These are phyloP conservation scores for Prenolepis imparis DNA, from an alignment of 2,888 invertebrate species.

Conservation along the genomic window DNA sequence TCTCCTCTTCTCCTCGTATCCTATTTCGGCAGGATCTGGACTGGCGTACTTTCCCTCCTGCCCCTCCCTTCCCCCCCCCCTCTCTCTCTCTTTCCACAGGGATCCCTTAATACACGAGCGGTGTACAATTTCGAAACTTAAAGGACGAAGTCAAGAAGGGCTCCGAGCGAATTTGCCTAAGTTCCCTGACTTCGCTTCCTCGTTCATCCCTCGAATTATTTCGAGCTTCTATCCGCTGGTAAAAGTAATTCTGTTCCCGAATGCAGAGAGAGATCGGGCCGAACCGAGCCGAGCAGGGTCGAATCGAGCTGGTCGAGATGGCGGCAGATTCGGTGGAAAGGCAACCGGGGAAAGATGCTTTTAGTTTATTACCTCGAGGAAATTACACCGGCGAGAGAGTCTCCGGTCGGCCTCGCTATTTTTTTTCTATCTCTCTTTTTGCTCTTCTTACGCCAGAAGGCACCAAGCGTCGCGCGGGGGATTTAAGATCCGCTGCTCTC, in stretches of 20 bases:
- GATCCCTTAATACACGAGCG: constrained; percentile 44
- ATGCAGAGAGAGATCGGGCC: constrained; percentile 34
- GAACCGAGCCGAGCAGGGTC: constrained; percentile 11
- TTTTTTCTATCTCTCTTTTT: constrained; percentile 5
- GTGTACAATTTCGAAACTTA: constrained; percentile 59
- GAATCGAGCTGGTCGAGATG: constrained; percentile 39
- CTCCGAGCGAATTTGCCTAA: constrained; percentile 58
- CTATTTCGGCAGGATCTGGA: constrained; percentile 42
- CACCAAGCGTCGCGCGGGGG: constrained; percentile 19
- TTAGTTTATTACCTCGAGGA: constrained; percentile 79
- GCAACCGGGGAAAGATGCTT: constrained; percentile 73
- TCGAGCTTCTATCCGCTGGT: constrained; percentile 69
- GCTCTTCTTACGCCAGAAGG: constrained; percentile 21
- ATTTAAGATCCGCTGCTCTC: constrained; percentile 13
- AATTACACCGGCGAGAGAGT: constrained; percentile 70
- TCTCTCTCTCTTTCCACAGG: neutral
- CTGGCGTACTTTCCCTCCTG: constrained; percentile 31
- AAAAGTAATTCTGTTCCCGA: constrained; percentile 77
- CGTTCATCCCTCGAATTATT: constrained; percentile 68
- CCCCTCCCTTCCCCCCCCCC: neutral
- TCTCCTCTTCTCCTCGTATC: constrained; percentile 38
- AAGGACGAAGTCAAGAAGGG: constrained; percentile 58
- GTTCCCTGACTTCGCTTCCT: constrained; percentile 62
- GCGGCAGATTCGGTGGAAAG: constrained; percentile 61
- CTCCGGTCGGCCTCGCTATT: constrained; percentile 49